Evolutionary conservation across 2,888 invertebrate genomes (phyloP), one percentile per base, ranked within the genome.

Genomic region (Crocallis elinguaria): DNA sequence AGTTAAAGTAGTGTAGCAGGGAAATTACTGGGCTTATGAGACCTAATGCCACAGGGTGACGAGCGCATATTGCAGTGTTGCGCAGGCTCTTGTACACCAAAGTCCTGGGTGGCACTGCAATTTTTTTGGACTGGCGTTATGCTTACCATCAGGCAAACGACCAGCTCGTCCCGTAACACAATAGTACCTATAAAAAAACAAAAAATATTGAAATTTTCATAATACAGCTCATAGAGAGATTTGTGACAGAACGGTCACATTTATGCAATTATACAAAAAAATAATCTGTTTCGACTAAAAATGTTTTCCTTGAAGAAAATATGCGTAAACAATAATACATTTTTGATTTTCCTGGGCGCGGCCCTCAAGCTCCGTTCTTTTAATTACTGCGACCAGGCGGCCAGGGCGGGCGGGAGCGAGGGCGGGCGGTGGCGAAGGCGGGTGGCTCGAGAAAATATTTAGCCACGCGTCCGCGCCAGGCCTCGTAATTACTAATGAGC

Each of bases 401-500:
- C 65, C 64, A 55, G 66, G 69, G 67, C 62, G 66, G 66, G 57
- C 54, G 62, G 60, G 56, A 54, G 5, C 9, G 33, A 27, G 12
- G 37, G 27, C 14, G 32, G 49, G 43, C 51, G 49, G 42, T 29
- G 58, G 32, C 43, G 49, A 48, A 69, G 65, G 65, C 63, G 69
- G 70, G 73, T 64, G 76, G 68, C 75, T 78, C 75, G 74, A 79
- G 87, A 84, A 86, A 88, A 88, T 88, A 88, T 88, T 88, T 85
- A 82, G 84, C 82, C 74, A 75, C 82, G 77, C 82, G 86, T 86
- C 87, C 80, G 76, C 71, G 62, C 73, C 87, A 86, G 81, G 79
- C 78, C 75, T 79, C 73, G 69, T 86, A 87, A 88, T 90, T 87
- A 88, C 88, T 89, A 88, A 89, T 90, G 88, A 89, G 85, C 82